phyloP scores from a whole-genome alignment of 2,888 invertebrate genomes.

The Magallana nippona region DNA sequence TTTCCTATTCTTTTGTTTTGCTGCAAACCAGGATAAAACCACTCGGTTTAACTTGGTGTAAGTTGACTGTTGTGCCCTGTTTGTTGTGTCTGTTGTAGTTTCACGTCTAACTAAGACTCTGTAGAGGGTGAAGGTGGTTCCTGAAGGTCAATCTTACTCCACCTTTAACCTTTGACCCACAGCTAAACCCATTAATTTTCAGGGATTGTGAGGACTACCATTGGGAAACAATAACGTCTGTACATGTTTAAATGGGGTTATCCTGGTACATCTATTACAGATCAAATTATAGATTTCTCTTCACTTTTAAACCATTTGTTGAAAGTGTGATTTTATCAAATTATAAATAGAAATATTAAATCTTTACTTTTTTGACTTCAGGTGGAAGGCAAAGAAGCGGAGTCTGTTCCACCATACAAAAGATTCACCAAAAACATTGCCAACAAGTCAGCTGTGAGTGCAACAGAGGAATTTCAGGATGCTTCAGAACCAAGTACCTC shows the following conservation, averaged over 20 bases:
- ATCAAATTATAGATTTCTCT: no score
- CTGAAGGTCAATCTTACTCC: background rate
- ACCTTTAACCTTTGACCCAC: constrained; percentile 13
- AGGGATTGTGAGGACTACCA: no score
- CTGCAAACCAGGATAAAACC: constrained; percentile 47
- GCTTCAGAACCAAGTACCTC: constrained; percentile 36
- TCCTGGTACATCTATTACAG: no score
- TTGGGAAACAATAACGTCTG: no score
- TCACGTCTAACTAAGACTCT: background rate
- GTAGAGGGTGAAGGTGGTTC: constrained; percentile 9
- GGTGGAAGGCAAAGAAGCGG: constrained; percentile 51
- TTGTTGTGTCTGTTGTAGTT: constrained; percentile 2
- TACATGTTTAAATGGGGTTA: no score
- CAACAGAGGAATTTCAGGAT: constrained; percentile 37
- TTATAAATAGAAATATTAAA: no score
- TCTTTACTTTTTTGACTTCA: background rate
- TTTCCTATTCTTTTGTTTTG: constrained; percentile 34
- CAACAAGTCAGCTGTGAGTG: constrained; percentile 38
- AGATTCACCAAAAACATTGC: constrained; percentile 50
- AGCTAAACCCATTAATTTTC: background rate
- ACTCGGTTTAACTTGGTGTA: constrained; percentile 47
- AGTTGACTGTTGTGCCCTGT: constrained; percentile 39
- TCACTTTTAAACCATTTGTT: no score
- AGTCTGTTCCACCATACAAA: constrained; percentile 53
- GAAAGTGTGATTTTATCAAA: no score